Evolutionary conservation across 2,888 invertebrate species (phyloP).

Genomic region (Protonemura montana): DNA sequence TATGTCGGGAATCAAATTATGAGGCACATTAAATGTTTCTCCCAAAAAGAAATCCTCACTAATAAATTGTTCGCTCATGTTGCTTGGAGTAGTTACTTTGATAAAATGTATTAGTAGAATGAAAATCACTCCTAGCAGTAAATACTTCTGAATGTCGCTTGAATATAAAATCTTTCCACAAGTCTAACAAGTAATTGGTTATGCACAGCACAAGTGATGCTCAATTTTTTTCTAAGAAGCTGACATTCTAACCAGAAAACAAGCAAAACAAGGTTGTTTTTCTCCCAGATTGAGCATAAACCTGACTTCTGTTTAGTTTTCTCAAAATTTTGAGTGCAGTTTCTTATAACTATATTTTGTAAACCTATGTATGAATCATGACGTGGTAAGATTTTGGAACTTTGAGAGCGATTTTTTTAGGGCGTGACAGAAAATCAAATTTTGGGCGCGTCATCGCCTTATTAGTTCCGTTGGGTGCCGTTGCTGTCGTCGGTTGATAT

Average conservation of each 20-base stretch:
- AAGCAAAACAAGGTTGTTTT: no score
- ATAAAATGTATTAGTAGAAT: no score
- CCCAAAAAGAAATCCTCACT: background rate
- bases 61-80: background rate
- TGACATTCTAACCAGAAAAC: background rate
- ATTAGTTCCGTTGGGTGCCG: background rate
- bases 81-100: background rate
- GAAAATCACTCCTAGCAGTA: no score
- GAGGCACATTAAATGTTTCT: background rate
- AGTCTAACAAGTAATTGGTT: background rate
- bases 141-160: no score
- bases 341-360: no score
- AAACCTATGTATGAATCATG: no score
- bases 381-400: background rate
- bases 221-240: background rate
- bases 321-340: background rate
- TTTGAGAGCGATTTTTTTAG: background rate
- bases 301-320: background rate
- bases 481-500: background rate
- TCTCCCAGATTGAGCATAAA: background rate
- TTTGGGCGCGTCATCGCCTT: background rate
- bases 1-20: background rate
- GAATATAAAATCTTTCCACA: no score
- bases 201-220: background rate
- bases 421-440: background rate